Conservation (phyloP, 1,140 invertebrate species). For the Lucilia sericata region DNA sequence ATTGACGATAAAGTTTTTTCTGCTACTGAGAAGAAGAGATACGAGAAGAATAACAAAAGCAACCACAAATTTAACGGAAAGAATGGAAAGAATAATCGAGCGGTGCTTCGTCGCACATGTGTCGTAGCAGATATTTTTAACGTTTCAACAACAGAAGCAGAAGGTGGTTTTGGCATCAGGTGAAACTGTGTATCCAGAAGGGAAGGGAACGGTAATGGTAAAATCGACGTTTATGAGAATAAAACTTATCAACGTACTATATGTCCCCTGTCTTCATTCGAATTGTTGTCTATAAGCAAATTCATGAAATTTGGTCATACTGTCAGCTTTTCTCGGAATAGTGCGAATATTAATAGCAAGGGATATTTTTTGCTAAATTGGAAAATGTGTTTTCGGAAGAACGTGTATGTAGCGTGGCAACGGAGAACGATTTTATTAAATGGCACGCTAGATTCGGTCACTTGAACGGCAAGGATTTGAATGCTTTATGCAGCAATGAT, state of each 20-base stretch:
- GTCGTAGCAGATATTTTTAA: no score
- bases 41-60: no score
- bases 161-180: no score
- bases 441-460: neutral
- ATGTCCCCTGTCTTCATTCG: conserved; percentile 8
- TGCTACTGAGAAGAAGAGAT: no score
- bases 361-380: no score
- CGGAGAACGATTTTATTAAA: neutral
- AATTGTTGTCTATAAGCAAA: conserved; percentile 10
- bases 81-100: no score
- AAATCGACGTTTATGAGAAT: neutral
- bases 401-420: neutral
- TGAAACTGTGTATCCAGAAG: no score
- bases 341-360: neutral
- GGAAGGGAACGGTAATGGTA: no score
- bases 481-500: neutral
- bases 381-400: neutral
- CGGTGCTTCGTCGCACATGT: no score
- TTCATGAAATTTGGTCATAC: neutral
- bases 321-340: neutral
- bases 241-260: neutral
- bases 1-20: no score
- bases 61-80: no score
- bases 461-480: neutral
- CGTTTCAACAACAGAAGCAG: no score